Base-by-base conservation (phyloP, 1,140 invertebrate species). In the Linepithema humile region DNA sequence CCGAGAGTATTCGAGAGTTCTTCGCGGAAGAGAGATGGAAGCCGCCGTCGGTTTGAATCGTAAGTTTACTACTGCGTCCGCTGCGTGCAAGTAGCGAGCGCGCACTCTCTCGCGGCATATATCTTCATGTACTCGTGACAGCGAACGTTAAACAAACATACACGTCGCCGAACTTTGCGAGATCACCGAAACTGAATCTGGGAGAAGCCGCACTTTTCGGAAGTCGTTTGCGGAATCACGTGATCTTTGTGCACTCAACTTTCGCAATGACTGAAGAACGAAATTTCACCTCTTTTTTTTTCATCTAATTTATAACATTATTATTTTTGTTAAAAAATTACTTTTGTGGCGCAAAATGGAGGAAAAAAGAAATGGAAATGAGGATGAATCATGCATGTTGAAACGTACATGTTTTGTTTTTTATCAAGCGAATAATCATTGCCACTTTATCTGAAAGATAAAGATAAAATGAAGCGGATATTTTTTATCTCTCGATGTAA, bases 21-120 rank as follows among this genome's bases (percentile, higher is more conserved):
- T 78, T 17, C 26, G 73, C 32, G 23, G 62, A 15, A 43, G 20
- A 67, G 43, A 48, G 48, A 77, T 64, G 64, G 38, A 40, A 80
- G 26, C 48, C 35, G 50, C 48, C 64, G 64, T 80, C 75, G 64
- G 20, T 80, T 69, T 80, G 12, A 80, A 80, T 35, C 50, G 75
- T 80, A 80, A 80, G 75, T 80, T 69, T 55, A 80, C 12, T 12
- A 70, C 64, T 69, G 75, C 64, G 35, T 32, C 26, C 64, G 62
- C 64, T 26, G 38, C 59, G 17, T 48, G 12, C 55, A 40, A 38
- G 20, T 38, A 74, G 15, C 53, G 38, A 23, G 45, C 74, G 45
- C 35, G 62, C 23, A 62, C n/a, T 53, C 50, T 12, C 43, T 67
- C 45, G 38, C 43, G 43, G 0, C 17, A 55, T 48, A 23, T 3